A percentile compares a stretch with the other conserved stretches of the same genome.
Conservation (phyloP, 2,888 invertebrate species). For the Matsumyia berberina region DNA sequence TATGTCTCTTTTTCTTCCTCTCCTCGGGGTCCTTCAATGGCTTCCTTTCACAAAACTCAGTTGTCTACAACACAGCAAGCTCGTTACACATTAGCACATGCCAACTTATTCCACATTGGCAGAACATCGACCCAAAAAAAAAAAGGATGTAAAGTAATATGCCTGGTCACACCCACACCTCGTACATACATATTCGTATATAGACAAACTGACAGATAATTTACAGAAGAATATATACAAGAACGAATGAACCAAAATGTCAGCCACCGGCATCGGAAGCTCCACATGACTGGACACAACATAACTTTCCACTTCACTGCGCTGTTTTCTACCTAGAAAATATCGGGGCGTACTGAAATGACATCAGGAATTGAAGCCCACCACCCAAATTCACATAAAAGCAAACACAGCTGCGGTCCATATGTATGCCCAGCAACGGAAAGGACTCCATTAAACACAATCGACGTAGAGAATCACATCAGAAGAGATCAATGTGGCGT, state of each 20-base stretch:
- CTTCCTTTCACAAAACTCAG: slow-evolving; percentile 11
- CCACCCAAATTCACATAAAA: background rate
- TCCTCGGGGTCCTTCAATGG: background rate
- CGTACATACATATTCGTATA: too few relatives aligned
- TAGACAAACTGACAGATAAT: background rate
- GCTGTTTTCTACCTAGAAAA: slow-evolving; percentile 20
- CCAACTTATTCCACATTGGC: slow-evolving; percentile 1
- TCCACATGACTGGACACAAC: slow-evolving; percentile 57
- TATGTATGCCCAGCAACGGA: slow-evolving; percentile 3
- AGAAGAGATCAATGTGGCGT: slow-evolving; percentile 44
- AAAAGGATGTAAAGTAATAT: background rate
- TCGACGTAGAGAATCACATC: slow-evolving; percentile 39
- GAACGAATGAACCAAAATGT: slow-evolving; percentile 12
- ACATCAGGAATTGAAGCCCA: slow-evolving; percentile 16
- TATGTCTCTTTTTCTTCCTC: background rate
- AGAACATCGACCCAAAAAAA: slow-evolving; percentile 7
- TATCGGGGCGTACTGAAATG: slow-evolving; percentile 28
- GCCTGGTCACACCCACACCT: background rate
- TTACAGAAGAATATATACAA: background rate
- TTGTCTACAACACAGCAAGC: slow-evolving; percentile 25
- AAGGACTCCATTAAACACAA: slow-evolving; percentile 54
- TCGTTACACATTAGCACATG: slow-evolving; percentile 22
- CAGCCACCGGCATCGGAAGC: slow-evolving; percentile 51
- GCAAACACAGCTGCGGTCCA: background rate
- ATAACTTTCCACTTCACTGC: slow-evolving; percentile 66